Percentiles rank a stretch among this genome's conserved stretches.
These are phyloP conservation scores for Sclerurus mexicanus DNA, from an alignment of 2,113 vertebrate genomes.

Conservation along the genomic window DNA sequence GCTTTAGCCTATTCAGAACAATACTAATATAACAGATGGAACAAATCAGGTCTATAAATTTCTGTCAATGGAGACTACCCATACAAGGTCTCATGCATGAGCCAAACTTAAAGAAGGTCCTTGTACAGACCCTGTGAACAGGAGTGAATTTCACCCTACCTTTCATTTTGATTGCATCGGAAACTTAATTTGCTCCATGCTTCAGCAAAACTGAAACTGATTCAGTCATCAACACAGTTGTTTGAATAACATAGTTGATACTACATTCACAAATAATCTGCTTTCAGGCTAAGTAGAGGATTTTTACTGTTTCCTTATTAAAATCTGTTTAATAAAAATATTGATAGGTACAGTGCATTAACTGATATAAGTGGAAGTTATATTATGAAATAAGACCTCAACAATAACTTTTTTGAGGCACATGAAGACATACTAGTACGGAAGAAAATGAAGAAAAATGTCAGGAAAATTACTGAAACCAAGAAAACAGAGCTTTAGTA, in stretches of 20 bases:
- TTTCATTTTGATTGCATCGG: constrained; percentile 36
- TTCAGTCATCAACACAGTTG: neutral
- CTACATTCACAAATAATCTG: neutral
- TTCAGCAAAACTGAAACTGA: neutral
- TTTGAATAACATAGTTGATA: neutral
- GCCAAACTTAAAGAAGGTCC: constrained; percentile 11
- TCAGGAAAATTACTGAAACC: constrained; percentile 43
- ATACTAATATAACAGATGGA: constrained; percentile 2
- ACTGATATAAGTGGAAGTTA: constrained; percentile 24
- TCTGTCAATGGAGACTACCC: neutral
- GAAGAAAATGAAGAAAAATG: constrained; percentile 67
- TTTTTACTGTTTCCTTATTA: neutral
- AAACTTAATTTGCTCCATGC: constrained; percentile 20
- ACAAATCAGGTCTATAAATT: constrained; percentile 42
- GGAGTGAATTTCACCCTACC: neutral
- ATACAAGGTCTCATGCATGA: constrained; percentile 31
- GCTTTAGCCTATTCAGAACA: neutral
- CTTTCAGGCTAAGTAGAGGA: neutral
- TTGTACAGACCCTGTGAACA: constrained; percentile 26
- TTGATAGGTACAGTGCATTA: constrained; percentile 26
- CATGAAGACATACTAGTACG: neutral
- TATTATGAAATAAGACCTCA: constrained; percentile 64
- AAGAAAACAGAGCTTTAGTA: constrained; percentile 26
- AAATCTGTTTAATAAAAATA: constrained; percentile 5
- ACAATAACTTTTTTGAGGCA: constrained; percentile 37